These are phyloP conservation scores for Melopsittacus undulatus DNA, from an alignment of 2,797 vertebrate genomes.

Conservation along the genomic window DNA sequence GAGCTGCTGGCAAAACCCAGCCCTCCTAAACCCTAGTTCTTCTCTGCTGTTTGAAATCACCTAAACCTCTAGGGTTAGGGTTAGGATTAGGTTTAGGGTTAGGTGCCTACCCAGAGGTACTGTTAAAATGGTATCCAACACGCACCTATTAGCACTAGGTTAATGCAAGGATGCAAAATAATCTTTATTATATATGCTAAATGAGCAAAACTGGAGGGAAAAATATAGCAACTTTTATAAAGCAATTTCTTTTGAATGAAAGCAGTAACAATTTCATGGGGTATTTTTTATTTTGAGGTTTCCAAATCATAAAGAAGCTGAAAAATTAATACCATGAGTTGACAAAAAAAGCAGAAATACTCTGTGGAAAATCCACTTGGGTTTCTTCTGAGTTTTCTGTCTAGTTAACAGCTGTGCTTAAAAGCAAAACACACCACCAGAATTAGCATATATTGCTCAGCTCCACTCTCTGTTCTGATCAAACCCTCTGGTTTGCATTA, in stretches of 20 bases:
- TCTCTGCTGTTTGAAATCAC: background rate
- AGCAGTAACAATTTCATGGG: background rate
- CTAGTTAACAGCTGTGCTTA: background rate
- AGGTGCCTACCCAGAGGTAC: background rate
- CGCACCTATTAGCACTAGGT: accelerated
- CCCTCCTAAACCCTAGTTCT: background rate
- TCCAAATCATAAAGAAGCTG: background rate
- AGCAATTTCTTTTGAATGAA: background rate
- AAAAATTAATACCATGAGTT: background rate
- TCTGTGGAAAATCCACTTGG: background rate
- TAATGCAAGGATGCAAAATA: background rate
- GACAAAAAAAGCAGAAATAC: background rate
- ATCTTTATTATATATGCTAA: background rate
- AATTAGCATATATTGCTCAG: background rate
- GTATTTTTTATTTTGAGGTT: background rate
- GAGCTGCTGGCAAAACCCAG: background rate
- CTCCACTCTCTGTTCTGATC: background rate
- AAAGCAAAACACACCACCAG: background rate
- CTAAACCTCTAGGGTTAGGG: background rate
- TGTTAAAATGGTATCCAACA: background rate
- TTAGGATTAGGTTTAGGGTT: background rate
- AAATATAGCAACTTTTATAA: background rate
- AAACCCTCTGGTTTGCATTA: background rate
- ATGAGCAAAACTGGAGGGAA: background rate
- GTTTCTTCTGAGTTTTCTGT: background rate